Conservation (phyloP, 2,888 invertebrate species). For the Platycnemis pennipes region DNA sequence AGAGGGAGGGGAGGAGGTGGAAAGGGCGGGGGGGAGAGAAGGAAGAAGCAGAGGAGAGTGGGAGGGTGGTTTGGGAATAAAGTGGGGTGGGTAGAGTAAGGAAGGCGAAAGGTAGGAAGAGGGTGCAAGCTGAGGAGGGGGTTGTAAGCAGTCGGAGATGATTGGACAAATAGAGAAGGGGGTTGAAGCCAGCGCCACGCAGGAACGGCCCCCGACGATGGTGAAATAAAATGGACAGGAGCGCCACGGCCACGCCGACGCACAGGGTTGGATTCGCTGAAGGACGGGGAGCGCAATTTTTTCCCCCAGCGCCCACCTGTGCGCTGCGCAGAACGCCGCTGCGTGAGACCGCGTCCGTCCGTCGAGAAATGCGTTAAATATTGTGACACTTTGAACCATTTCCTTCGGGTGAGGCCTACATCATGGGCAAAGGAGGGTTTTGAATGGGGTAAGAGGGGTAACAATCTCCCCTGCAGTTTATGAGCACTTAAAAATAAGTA, state of each 20-base stretch:
- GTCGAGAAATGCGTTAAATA: too few species aligned
- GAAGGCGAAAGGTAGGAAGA: neutral
- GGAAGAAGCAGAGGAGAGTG: neutral
- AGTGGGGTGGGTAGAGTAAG: neutral
- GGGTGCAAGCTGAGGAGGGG: neutral
- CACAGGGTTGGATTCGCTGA: neutral
- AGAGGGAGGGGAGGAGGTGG: neutral
- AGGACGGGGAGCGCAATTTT: neutral
- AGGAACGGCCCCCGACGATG: neutral
- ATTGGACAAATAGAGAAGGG: constrained; percentile 12
- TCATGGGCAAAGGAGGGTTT: too few species aligned
- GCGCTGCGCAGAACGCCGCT: neutral
- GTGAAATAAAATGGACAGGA: too few species aligned
- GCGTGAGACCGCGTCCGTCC: too few species aligned
- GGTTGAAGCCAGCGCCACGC: neutral
- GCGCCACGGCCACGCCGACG: neutral
- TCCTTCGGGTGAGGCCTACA: too few species aligned
- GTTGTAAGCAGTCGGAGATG: neutral
- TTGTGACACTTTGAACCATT: too few species aligned
- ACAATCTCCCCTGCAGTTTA: too few species aligned
- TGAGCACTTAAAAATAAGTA: too few species aligned
- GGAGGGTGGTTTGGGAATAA: neutral
- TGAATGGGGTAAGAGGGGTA: too few species aligned
- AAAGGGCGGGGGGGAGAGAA: neutral
- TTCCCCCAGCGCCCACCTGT: neutral